Evolutionary conservation across 2,888 invertebrate genomes (phyloP), one percentile per base, ranked within the genome.

Genomic region (Eupithecia inturbata): DNA sequence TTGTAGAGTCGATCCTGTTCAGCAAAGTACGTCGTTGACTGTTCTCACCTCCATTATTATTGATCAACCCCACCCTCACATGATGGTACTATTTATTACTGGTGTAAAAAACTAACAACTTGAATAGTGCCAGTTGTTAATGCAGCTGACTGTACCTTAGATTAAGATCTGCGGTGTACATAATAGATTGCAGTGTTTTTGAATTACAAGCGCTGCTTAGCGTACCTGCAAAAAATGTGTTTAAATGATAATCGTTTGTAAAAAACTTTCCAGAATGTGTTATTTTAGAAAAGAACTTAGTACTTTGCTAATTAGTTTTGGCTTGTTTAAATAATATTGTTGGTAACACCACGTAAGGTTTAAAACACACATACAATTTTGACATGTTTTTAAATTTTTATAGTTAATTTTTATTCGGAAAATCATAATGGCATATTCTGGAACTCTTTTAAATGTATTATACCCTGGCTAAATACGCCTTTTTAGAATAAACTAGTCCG

Each of bases 131-230:
- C 57, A 57, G 57, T 57, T 57, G 57, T 57, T 26, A 57, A 14
- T 26, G 26, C 57, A 57, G 57, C 57, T 57, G 57, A 70, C 70
- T 74, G 70, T 71, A 70, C 66, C 26, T 71, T 71, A 75, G 57
- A 53, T 45, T 67, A 76, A 71, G 66, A 64, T 57, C 63, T 73
- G 67, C 57, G 14, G 57, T 62, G 68, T 73, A 67, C 53, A 71
- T 69, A 68, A 62, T 57, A 57, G 49, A 76, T 31, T 74, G 76
- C 76, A 64, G 73, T 74, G 72, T 74, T 72, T 72, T 74, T 60
- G 26, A 60, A 70, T 68, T 70, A 75, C 63, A 68, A 31, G 63
- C 70, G 67, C 16, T 57, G 26, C 36, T 16, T 45, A 60, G 68
- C 68, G 72, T 66, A 57, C 22, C 53, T 53, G 22, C 53, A n/a